Evolutionary conservation across 2,113 vertebrate genomes (phyloP), one percentile per base, ranked within the genome.

Genomic region (Macquaria ambigua): DNA sequence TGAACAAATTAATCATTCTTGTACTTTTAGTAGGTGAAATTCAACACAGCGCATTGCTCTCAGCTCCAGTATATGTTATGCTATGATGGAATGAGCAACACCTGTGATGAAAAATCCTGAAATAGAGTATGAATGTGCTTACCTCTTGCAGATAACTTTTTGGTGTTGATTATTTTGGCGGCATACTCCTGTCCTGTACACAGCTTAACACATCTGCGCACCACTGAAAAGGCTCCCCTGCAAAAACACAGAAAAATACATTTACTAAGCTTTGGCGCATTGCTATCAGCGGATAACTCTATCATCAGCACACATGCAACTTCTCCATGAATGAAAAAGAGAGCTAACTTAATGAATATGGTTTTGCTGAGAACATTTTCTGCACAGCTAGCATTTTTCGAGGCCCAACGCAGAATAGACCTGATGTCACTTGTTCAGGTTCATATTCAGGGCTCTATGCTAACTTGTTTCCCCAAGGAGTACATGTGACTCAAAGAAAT

Each of bases 131-230:
- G 25, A 15, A 31, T 63, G 4, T 28, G 34, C 96, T 95, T 95
- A 99, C 98, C 98, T 97, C 98, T 96, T 81, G 98, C 98, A 0
- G 97, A 98, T 71, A 99, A 96, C 94, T 98, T 99, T 97, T 99
- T 99, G 93, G 98, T 99, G 95, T 99, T 99, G 96, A 99, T 99
- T 92, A 99, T 99, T 97, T 99, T 99, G 89, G 98, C 98, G 0
- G 98, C 98, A 0, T 98, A 97, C 85, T 99, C 98, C 88, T 99
- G 98, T 89, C 98, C 98, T 1, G 97, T 97, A 84, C 97, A 98
- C 90, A 99, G 96, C 95, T 99, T 99, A 71, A 98, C 97, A 73
- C 98, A 99, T 90, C 98, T 96, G 85, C 98, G 97, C 91, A 99
- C 98, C 82, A 99, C 97, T 41, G 98, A 99, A 95, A 99, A 99